Evolutionary conservation across 2,797 vertebrate species (phyloP), one percentile per base, ranked within the genome.

Genomic region (Clangula hyemalis): DNA sequence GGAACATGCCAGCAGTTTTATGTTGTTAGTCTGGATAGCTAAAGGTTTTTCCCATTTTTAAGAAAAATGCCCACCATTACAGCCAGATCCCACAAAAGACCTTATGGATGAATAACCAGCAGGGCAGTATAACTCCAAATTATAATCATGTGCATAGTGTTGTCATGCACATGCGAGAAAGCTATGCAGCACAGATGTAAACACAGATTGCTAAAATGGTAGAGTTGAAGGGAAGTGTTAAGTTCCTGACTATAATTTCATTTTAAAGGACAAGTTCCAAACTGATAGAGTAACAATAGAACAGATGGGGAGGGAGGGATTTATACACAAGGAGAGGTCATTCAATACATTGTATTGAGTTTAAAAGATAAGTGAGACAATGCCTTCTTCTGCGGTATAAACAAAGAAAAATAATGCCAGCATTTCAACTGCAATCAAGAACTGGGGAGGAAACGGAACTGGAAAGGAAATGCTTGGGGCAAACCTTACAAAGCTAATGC

Each of bases 291-390:
- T 65, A 91, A 95, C 76, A 94, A 87, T 76, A 75, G 92, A 86
- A 64, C 30, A 84, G n/a, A 74, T 25, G 5, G 13, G 10, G 14
- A 8, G 6, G 24, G 12, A 43, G 5, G 8, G 28, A 75, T 69
- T 92, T 86, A 78, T 51, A 34, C 13, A 54, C 76, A 89, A 84
- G 64, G 51, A 78, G 53, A 85, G 41, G 82, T 93, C 79, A 88
- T 38, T 38, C 13, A 91, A 69, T 45, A 91, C n/a, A 71, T 34
- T 27, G 61, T 7, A 69, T 15, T 78, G 76, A 93, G 38, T 84
- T 90, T 81, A 66, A 78, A 91, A 92, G 87, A 28, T 90, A 93
- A 93, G 85, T 62, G 79, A 95, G 45, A 95, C 90, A 93, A 96
- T 86, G 86, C 32, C 70, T 75, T 93, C 83, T 75, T 56, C 88